phyloP scores from a whole-genome alignment of 1,140 invertebrate species.

The Dreissena rostriformis region DNA sequence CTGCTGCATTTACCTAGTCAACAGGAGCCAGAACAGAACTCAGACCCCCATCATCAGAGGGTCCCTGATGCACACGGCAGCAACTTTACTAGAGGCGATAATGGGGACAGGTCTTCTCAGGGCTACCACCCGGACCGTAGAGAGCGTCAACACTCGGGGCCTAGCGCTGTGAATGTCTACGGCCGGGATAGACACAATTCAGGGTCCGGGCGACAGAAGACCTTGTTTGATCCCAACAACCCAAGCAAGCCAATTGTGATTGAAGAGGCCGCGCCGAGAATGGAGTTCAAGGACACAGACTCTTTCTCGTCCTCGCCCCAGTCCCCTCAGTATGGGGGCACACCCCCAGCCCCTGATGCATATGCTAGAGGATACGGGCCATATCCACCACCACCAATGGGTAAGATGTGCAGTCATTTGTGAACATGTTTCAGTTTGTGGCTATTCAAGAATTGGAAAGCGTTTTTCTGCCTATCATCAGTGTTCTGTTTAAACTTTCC shows the following conservation, averaged over 20 bases:
- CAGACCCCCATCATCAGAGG: not conserved
- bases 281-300: constrained; percentile 52
- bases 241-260: constrained; percentile 49
- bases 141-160: not conserved
- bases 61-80: not conserved
- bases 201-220: constrained; percentile 43
- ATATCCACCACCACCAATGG: constrained; percentile 8
- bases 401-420: not conserved
- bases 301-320: constrained; percentile 34
- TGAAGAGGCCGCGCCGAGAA: constrained; percentile 30
- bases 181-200: constrained; percentile 36
- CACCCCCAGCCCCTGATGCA: not conserved
- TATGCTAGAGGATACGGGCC: constrained; percentile 33
- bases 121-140: not conserved
- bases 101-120: not conserved
- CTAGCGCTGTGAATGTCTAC: not conserved
- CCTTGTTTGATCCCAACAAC: constrained; percentile 54
- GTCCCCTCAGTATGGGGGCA: constrained; percentile 32
- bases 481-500: too few relatives aligned
- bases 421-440: too few relatives aligned
- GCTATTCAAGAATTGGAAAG: too few relatives aligned
- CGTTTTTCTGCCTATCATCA: too few relatives aligned
- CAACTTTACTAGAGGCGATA: not conserved
- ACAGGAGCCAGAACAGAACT: not conserved
- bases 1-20: constrained; percentile 43